Evolutionary conservation across 2,113 vertebrate genomes (phyloP), one percentile per base, ranked within the genome.

Genomic region (Gobius niger): DNA sequence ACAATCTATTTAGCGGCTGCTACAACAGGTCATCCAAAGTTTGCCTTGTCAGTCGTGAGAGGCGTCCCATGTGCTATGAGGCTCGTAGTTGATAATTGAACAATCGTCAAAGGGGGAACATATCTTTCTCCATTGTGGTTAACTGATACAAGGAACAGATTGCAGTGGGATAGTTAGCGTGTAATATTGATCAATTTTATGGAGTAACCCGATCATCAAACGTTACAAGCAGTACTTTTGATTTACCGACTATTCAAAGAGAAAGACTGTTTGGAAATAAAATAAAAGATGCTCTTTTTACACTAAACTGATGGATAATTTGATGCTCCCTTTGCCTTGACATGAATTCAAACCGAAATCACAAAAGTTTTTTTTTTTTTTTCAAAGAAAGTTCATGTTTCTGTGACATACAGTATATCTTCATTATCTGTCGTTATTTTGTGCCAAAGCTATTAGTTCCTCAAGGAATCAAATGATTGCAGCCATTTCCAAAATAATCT

Each of bases 391-490:
- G 82, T 61, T 53, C 59, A 44, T 63, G 47, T 79, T 83, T 75
- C 70, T 63, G 70, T 42, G 68, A 69, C 71, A 82, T 84, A n/a
- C n/a, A n/a, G n/a, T n/a, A 70, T 24, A 68, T 88, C 79, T 85
- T 87, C 88, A 84, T 87, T 83, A 84, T 80, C 72, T 47, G 56
- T 59, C 77, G 85, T 84, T 78, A 73, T 79, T 49, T 19, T 67
- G 64, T 62, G 75, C 64, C 70, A 64, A 60, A 67, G 72, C 52
- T 68, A 77, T 73, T 34, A 70, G 75, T 83, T 88, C 82, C 83
- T 80, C 65, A 77, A 69, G 76, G 81, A 83, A 86, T 87, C 83
- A 65, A 41, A 83, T 84, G 62, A 88, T 88, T 87, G 77, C 13
- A 75, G 80, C 72, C 72, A 78, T 87, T 89, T 86, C 82, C 79